Base-by-base conservation (phyloP, 92 coral and sea anemone species). In the Isaurus tuberculatus region DNA sequence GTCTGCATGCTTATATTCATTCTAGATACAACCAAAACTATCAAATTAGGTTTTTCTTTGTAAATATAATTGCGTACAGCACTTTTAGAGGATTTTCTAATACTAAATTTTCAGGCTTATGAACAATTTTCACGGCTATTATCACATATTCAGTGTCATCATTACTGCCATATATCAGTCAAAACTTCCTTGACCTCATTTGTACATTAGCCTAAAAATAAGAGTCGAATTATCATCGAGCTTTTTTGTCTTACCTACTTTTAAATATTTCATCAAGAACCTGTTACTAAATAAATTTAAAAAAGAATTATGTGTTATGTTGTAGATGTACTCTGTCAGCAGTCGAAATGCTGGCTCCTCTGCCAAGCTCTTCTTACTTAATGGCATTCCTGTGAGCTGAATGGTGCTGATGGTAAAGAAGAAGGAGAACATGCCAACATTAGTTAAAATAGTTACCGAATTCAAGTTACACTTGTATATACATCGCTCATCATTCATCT, bases 341-440 rank as follows among this genome's bases (percentile, higher is more conserved):
- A 94, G 98, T 81, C 98, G 98, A 9, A 92, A 87, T 73, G 98
- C 98, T 1, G 89, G 95, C 15, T 89, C 98, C 17, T 88, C 98
- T 17, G 79, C 98, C 65, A 95, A 94, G 83, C 92, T 95, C 80
- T 91, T 95, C 88, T 84, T 95, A 65, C 95, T 95, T 19, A 95
- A 93, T 81, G 98, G 98, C 19, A 91, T 90, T 44, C 95, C 97
- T 1, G 75, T 86, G 36, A 77, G 46, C 82, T 77, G 20, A 77
- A 23, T 46, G n/a, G 82, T 15, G 11, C 48, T 6, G 20, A 8
- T 10, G 2, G 27, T 13, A 9, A 25, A 63, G 9, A 19, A 63
- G 69, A 63, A 25, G 69, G 3, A 55, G n/a, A n/a, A n/a, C n/a
- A n/a, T n/a, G 27, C 6, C 26, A 19, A 27, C 14, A 15, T 3